A percentile compares a stretch with the other conserved stretches of the same genome.
Conservation (phyloP, 2,888 invertebrate species). For the Stenurella melanura region DNA sequence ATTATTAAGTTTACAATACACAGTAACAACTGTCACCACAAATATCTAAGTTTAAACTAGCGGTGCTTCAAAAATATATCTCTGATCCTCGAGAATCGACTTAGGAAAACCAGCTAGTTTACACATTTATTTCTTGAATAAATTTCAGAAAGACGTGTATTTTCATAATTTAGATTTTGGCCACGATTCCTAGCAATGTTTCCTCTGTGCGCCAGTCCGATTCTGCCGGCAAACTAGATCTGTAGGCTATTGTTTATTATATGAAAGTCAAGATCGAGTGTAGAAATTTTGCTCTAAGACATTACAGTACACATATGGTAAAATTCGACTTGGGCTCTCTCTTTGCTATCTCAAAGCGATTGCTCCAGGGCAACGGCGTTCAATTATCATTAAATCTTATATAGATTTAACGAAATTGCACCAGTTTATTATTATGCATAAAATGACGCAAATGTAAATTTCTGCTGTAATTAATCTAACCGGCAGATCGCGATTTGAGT, state of each 20-base stretch:
- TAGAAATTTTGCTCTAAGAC: slow-evolving; percentile 59
- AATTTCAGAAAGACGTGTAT: no score
- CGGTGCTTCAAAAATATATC: no score
- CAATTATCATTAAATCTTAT: slow-evolving; percentile 10
- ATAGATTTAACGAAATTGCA: slow-evolving; percentile 4
- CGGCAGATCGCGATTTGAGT: not conserved
- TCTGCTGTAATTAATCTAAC: not conserved
- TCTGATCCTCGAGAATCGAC: no score
- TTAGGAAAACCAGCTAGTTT: no score
- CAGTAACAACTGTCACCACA: no score
- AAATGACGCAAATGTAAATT: not conserved
- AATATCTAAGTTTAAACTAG: no score
- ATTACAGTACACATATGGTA: slow-evolving; percentile 46
- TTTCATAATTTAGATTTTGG: no score
- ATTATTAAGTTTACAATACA: no score
- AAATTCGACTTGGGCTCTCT: slow-evolving; percentile 32
- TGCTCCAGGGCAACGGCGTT: not conserved
- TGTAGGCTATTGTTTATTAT: slow-evolving; percentile 41
- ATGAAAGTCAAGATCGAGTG: slow-evolving; percentile 54
- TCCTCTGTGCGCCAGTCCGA: slow-evolving; percentile 12
- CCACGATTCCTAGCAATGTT: no score
- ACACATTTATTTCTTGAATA: no score
- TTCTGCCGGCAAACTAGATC: slow-evolving; percentile 22
- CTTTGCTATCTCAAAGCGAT: slow-evolving; percentile 8
- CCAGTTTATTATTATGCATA: not conserved